Conservation (phyloP, 2,888 invertebrate species). For the Pyrocoelia pectoralis region DNA sequence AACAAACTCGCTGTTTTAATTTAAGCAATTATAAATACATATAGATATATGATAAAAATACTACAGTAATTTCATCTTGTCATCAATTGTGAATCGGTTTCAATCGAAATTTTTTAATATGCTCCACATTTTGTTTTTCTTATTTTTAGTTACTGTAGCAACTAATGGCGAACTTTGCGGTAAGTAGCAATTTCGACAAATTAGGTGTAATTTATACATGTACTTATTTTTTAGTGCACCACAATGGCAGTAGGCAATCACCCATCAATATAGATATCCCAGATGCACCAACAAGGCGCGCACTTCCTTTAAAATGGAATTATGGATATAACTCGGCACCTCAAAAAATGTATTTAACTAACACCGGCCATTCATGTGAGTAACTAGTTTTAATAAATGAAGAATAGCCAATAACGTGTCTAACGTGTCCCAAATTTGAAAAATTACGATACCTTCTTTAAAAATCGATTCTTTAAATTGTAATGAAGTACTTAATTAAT, state of each 20-base stretch:
- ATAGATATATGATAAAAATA: too few relatives aligned
- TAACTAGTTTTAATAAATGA: background rate
- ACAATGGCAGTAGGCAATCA: slow-evolving; percentile 24
- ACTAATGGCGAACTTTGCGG: background rate
- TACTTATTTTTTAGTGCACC: slow-evolving; percentile 4
- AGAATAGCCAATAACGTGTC: too few relatives aligned
- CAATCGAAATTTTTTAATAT: too few relatives aligned
- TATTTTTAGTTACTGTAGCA: background rate
- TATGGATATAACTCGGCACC: background rate
- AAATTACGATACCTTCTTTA: background rate
- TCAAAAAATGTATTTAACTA: background rate
- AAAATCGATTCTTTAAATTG: too few relatives aligned
- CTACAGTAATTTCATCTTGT: too few relatives aligned
- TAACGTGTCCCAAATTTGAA: slow-evolving; percentile 2
- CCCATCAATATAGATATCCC: slow-evolving; percentile 20
- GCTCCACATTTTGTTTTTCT: too few relatives aligned
- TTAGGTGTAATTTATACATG: background rate
- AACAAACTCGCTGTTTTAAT: too few relatives aligned
- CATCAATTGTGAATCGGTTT: too few relatives aligned
- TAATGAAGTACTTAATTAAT: too few relatives aligned
- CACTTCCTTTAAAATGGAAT: slow-evolving; percentile 13
- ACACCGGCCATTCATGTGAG: slow-evolving; percentile 22
- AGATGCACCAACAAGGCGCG: background rate
- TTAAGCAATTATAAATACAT: too few relatives aligned
- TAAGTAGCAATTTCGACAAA: background rate